Evolutionary conservation across 2,888 invertebrate species (phyloP).

Genomic region (Tenodera sinensis): DNA sequence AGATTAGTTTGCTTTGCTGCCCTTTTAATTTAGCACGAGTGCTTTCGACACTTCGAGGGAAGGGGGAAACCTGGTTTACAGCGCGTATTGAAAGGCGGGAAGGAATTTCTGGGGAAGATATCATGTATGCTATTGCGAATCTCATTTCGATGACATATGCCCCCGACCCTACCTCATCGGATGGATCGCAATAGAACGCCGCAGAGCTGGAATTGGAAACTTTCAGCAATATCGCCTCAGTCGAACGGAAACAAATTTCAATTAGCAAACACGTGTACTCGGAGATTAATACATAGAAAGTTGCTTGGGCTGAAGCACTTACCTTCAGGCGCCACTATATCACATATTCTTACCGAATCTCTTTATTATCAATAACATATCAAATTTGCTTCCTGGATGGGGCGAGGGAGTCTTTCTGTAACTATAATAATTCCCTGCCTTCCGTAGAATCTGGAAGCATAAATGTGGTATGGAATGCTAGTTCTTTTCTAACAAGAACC

Average conservation of each 20-base stretch:
- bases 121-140: not conserved
- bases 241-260: not conserved
- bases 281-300: not conserved
- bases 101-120: not conserved
- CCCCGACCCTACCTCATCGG: not conserved
- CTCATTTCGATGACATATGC: not conserved
- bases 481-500: no score
- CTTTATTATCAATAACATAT: no score
- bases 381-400: no score
- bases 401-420: no score
- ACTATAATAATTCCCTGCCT: no score
- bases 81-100: not conserved
- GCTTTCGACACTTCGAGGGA: not conserved
- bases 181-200: not conserved
- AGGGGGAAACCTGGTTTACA: not conserved
- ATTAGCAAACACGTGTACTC: not conserved
- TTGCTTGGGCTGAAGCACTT: no score
- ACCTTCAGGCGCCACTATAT: no score
- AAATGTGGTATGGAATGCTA: no score
- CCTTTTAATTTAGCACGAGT: conserved; percentile 4
- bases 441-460: no score
- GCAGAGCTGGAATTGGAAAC: not conserved
- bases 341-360: no score
- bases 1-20: not conserved
- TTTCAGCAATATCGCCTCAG: not conserved